Base-by-base conservation (phyloP, 2,113 vertebrate species). In the Thunnus maccoyii region DNA sequence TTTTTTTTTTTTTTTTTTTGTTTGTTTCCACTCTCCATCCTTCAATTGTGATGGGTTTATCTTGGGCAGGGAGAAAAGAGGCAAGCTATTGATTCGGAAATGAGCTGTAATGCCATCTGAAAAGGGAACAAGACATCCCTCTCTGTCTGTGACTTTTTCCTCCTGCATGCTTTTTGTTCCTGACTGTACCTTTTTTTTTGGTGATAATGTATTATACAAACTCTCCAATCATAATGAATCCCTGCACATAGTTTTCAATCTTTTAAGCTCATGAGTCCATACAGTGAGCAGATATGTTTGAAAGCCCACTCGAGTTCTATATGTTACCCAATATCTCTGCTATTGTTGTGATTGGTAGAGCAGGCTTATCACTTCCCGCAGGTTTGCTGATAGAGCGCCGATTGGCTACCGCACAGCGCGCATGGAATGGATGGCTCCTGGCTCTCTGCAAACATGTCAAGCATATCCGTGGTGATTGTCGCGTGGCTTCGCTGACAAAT, bases 21-120 rank as follows among this genome's bases (percentile, higher is more conserved):
- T 48, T 64, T 22, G 36, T 41, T 65, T 74, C 50, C 72, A 60
- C 76, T 75, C 62, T 81, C 74, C 78, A 83, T 89, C 70, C 65
- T 80, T 88, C 78, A 89, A 0, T 80, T 90, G 65, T 90, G 90
- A 94, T 88, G 83, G 84, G 76, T 92, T 71, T 90, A 91, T 90
- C 84, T 94, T 76, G 83, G 75, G 75, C 90, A 83, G 82, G 76
- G 80, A 86, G 70, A 85, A 85, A 92, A 93, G 64, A 82, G 62
- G 63, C 66, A 81, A 72, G 76, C 68, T 92, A 92, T 93, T 94
- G 83, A 93, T 89, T 93, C 62, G 80, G 88, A 94, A 94, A 95
- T 93, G 87, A 91, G 74, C 84, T 91, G 75, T 92, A 90, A 92
- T 94, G 87, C 79, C 57, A 89, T 93, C 88, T 88, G 80, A 90